phyloP scores from a whole-genome alignment of 2,113 vertebrate species.

The Artemisiospiza belli region DNA sequence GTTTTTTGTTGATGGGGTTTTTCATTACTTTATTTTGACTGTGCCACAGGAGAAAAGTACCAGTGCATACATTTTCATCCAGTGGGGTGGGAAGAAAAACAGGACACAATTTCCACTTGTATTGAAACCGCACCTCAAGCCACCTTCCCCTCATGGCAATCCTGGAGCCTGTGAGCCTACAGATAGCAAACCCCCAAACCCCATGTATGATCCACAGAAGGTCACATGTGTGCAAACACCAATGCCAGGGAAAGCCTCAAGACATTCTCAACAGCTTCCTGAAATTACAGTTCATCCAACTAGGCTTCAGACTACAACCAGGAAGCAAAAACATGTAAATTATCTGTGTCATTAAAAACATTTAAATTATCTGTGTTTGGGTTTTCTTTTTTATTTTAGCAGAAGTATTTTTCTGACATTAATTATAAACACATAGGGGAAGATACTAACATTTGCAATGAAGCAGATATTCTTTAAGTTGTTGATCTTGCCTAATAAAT shows the following conservation, averaged over 20 bases:
- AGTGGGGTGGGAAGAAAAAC: not conserved
- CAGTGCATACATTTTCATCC: not conserved
- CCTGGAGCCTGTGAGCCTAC: not conserved
- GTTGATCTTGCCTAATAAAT: not conserved
- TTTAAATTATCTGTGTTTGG: not conserved
- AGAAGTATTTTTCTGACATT: not conserved
- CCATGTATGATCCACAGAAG: fast-evolving
- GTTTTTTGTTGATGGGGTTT: not conserved
- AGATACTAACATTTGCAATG: not conserved
- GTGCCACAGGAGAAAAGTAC: not conserved
- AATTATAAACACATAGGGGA: not conserved
- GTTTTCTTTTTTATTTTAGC: not conserved
- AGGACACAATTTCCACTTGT: not conserved
- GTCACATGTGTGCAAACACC: not conserved
- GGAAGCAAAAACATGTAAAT: not conserved
- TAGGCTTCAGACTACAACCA: not conserved
- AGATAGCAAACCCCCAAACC: not conserved
- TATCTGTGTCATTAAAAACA: not conserved
- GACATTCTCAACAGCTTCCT: not conserved
- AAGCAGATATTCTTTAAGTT: not conserved
- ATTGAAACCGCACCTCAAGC: not conserved
- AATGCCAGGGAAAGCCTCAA: not conserved
- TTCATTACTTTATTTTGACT: not conserved
- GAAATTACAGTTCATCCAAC: not conserved
- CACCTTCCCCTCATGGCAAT: not conserved